These are phyloP conservation scores for Acrocyrtus sp. DNA, from an alignment of 2,888 invertebrate genomes.

Conservation along the genomic window DNA sequence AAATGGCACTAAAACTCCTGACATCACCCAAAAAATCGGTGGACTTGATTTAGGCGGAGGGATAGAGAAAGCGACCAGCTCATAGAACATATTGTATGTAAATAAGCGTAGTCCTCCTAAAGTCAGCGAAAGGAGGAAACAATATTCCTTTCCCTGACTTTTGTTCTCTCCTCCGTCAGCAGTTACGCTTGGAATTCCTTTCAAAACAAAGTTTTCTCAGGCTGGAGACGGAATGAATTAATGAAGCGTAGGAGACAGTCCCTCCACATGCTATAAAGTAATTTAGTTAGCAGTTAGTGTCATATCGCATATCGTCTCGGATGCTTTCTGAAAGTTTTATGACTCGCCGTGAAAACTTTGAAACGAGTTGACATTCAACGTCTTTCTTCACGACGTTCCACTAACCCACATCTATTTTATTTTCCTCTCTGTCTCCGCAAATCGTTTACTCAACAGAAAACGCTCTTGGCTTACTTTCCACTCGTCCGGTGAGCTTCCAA, in stretches of 20 bases:
- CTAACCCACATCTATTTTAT: constrained; percentile 10
- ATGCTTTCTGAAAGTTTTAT: neutral
- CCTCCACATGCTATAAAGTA: neutral
- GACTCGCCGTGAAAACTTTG: neutral
- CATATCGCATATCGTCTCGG: neutral
- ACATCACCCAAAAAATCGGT: neutral
- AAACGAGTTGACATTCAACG: neutral
- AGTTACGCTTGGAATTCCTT: neutral
- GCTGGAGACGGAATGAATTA: neutral
- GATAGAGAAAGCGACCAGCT: no score
- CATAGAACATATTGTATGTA: no score
- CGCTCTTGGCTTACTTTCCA: neutral
- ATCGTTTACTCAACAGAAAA: no score
- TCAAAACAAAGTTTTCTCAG: neutral
- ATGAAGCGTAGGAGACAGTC: constrained; percentile 6
- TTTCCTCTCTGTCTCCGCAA: neutral
- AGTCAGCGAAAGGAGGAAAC: neutral
- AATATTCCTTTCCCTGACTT: neutral
- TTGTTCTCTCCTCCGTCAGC: neutral
- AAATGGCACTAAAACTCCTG: neutral
- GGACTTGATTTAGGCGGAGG: neutral
- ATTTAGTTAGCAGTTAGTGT: neutral
- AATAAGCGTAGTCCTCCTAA: no score
- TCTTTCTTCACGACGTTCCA: constrained; percentile 4
- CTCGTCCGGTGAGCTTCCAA: no score